Evolutionary conservation across 2,113 vertebrate species (phyloP), one percentile per base, ranked within the genome.

Genomic region (Paramisgurnus dabryanus): DNA sequence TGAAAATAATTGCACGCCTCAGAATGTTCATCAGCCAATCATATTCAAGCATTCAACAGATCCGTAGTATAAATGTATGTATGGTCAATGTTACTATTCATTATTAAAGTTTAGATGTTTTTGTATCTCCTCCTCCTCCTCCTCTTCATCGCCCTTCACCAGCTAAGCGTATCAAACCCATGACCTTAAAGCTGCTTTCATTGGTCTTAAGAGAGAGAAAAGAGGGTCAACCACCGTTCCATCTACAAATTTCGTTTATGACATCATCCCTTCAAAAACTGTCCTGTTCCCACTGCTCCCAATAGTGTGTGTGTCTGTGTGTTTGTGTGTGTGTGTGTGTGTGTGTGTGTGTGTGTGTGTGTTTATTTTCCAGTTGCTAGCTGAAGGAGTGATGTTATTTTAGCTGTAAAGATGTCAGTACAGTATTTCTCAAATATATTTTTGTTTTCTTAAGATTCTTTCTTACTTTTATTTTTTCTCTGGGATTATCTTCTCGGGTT

Each of bases 401-500:
- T 55, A 78, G 49, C 76, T 78, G 50, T 67, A 22, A 45, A 67
- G 49, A 4, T 67, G 39, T 67, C 50, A 55, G 64, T 78, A 10
- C 5, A 47, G 10, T 7, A 17, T 58, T 17, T 58, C 17, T 7
- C 5, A 53, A 53, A 7, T 58, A 58, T n/a, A 17, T 11, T n/a
- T 7, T n/a, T 34, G 3, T 68, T 49, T 22, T 68, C 45, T 4
- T 18, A 5, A 65, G 47, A 17, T 53, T 61, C 45, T 75, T 63
- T 75, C 18, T 64, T 57, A 39, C 69, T 57, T 55, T 55, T 22
- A 12, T 17, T 71, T 40, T 68, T 22, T 68, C 67, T 68, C 76
- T 55, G 39, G 22, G 34, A 12, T 45, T 43, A n/a, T 27, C 66
- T 84, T 84, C 80, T 82, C 53, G 50, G 7, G 86, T 64, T 76